Conservation (phyloP, 2,888 invertebrate genomes). For the Stenoptilia bipunctidactyla region DNA sequence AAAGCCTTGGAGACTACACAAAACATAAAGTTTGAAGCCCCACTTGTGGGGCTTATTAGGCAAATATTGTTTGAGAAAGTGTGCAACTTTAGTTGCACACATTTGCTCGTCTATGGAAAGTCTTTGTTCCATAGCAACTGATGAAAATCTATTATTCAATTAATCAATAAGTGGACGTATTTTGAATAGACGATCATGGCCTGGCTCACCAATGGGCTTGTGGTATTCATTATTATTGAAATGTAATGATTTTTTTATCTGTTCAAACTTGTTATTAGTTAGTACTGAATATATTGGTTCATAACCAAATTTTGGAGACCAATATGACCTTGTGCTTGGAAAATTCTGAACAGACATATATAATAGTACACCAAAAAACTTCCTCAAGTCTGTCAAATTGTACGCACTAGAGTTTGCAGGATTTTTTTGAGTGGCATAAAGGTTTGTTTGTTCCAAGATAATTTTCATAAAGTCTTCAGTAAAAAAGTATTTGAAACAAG, state of each 20-base stretch:
- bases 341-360: slow-evolving; percentile 10
- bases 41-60: neutral
- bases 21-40: too few species aligned
- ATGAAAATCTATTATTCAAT: slow-evolving; percentile 19
- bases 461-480: too few species aligned
- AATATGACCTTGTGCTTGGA: slow-evolving; percentile 10
- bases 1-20: too few species aligned
- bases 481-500: too few species aligned
- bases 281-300: slow-evolving; percentile 11
- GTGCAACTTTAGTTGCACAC: too few species aligned
- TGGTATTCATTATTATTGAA: slow-evolving; percentile 13
- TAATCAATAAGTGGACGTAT: neutral
- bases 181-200: neutral
- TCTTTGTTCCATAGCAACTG: slow-evolving; percentile 11
- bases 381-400: neutral
- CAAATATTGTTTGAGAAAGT: neutral
- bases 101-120: too few species aligned
- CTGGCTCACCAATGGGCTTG: slow-evolving; percentile 9
- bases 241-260: slow-evolving; percentile 11
- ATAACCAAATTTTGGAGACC: slow-evolving; percentile 10
- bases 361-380: slow-evolving; percentile 10
- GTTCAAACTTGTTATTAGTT: slow-evolving; percentile 13
- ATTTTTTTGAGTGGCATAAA: too few species aligned
- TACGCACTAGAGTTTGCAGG: too few species aligned
- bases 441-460: too few species aligned